Conservation (phyloP, 2,113 vertebrate genomes). For the Opisthocomus hoazin region DNA sequence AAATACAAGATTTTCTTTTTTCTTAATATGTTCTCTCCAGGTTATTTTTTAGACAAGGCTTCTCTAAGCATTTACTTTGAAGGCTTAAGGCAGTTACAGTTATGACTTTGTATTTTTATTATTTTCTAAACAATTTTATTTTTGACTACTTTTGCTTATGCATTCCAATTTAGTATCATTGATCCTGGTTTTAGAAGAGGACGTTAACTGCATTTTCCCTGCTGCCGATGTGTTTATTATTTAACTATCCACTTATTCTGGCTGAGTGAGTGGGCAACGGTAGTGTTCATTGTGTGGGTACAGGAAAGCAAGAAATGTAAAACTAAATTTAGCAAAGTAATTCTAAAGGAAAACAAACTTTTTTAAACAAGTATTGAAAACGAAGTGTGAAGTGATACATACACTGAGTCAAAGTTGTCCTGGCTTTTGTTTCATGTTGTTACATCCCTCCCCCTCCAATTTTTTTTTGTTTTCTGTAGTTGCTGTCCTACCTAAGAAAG, state of each 20-base stretch:
- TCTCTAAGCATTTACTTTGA: neutral
- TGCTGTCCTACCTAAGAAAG: neutral
- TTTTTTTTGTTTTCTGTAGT: neutral
- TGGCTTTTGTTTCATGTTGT: neutral
- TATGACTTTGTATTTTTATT: neutral
- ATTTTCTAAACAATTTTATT: neutral
- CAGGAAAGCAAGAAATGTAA: neutral
- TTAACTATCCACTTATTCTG: conserved; percentile 11
- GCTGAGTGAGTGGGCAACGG: neutral
- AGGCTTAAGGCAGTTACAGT: neutral
- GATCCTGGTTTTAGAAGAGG: neutral
- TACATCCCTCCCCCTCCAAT: neutral
- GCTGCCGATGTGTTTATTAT: neutral
- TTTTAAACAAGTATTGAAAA: neutral
- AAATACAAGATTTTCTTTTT: neutral
- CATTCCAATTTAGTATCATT: neutral
- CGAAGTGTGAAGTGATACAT: neutral
- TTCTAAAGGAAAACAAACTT: neutral
- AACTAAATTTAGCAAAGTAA: neutral
- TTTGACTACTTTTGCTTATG: neutral
- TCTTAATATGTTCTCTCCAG: neutral
- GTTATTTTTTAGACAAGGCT: neutral
- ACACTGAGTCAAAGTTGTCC: neutral
- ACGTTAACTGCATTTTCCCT: neutral
- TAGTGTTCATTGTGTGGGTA: neutral